phyloP scores from a whole-genome alignment of 2,113 vertebrate species.

The Amphiprion percula region DNA sequence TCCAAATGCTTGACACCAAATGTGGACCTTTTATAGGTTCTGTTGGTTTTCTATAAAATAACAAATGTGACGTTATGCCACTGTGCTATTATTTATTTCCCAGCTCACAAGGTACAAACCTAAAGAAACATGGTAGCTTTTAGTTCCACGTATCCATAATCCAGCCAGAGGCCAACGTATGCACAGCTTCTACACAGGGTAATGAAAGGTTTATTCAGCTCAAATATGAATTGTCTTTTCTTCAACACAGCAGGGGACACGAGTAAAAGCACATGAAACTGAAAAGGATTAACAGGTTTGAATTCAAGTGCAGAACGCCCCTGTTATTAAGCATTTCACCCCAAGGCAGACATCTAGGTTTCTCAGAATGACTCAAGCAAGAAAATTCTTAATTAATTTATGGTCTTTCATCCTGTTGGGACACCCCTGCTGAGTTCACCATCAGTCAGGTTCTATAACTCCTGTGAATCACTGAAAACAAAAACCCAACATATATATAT shows the following conservation, averaged over 20 bases:
- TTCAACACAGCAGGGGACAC: slow-evolving; percentile 42
- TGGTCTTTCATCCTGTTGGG: too few relatives aligned
- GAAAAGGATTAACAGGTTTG: slow-evolving; percentile 30
- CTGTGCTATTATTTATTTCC: slow-evolving; percentile 3
- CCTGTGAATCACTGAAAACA: too few relatives aligned
- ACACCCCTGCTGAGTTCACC: too few relatives aligned
- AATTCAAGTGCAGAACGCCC: slow-evolving; percentile 15
- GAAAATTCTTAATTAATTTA: neutral
- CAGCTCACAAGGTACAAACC: neutral
- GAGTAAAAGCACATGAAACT: slow-evolving; percentile 28
- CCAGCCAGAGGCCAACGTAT: neutral
- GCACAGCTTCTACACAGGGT: neutral
- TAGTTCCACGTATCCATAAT: neutral
- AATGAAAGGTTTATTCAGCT: slow-evolving; percentile 31
- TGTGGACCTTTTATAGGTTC: slow-evolving; percentile 2
- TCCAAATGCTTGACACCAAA: slow-evolving; percentile 1
- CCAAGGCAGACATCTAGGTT: neutral
- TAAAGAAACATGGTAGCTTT: neutral
- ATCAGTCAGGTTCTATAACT: too few relatives aligned
- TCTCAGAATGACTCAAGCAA: neutral
- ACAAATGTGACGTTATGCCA: neutral
- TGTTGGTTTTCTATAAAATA: neutral
- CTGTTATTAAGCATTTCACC: slow-evolving; percentile 28
- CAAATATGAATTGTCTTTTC: slow-evolving; percentile 35
- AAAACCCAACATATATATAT: too few relatives aligned